Conservation (phyloP, 2,113 vertebrate species). For the Holacanthus passer region DNA sequence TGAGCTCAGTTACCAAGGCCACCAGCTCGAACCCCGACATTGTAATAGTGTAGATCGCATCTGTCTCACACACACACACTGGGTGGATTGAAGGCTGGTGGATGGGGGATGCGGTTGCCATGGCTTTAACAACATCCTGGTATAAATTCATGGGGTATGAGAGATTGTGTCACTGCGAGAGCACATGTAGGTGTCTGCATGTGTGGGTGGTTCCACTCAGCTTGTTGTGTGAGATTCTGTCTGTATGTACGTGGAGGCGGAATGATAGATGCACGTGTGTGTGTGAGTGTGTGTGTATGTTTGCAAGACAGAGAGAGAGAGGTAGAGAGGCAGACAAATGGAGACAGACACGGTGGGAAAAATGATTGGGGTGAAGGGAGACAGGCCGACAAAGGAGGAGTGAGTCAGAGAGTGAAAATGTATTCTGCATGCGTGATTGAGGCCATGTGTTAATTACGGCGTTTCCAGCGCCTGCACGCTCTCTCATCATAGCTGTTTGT, state of each 20-base stretch:
- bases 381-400: slow-evolving; percentile 33
- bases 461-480: slow-evolving; percentile 48
- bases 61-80: slow-evolving; percentile 18
- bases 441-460: slow-evolving; percentile 71
- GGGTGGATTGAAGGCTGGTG: slow-evolving; percentile 35
- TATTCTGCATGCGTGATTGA: slow-evolving; percentile 67
- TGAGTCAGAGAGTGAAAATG: slow-evolving; percentile 62
- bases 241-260: slow-evolving; percentile 38
- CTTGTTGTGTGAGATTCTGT: slow-evolving; percentile 47
- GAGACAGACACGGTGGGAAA: neutral
- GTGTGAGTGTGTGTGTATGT: slow-evolving; percentile 9
- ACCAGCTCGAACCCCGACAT: slow-evolving; percentile 42
- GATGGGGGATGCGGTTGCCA: slow-evolving; percentile 63
- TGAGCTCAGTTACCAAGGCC: slow-evolving; percentile 66
- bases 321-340: neutral
- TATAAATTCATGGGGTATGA: slow-evolving; percentile 51
- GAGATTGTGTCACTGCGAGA: slow-evolving; percentile 63
- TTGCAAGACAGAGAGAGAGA: neutral
- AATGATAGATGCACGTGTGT: slow-evolving; percentile 21
- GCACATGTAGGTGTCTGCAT: slow-evolving; percentile 60
- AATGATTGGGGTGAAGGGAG: slow-evolving; percentile 57
- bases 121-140: slow-evolving; percentile 68
- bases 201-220: slow-evolving; percentile 75
- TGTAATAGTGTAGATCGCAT: slow-evolving; percentile 50
- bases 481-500: slow-evolving; percentile 68